These are phyloP conservation scores for Bos indicus DNA, from an alignment of 2,113 vertebrate species.

Conservation along the genomic window DNA sequence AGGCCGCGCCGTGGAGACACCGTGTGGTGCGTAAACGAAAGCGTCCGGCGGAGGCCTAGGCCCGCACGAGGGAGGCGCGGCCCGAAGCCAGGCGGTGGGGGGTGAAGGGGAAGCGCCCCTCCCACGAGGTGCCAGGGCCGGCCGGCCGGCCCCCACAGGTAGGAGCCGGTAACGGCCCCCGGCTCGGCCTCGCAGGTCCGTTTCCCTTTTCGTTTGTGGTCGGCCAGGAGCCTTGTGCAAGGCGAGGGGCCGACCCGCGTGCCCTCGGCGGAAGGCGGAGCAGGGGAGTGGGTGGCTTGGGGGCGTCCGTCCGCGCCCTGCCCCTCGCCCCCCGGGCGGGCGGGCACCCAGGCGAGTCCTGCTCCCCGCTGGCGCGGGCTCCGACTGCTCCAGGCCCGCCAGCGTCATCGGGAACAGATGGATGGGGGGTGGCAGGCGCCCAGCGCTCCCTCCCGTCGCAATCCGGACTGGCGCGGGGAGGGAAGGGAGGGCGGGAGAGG, in stretches of 20 bases:
- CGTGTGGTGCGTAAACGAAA: not conserved
- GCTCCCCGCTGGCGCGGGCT: conserved; percentile 72
- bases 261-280: not conserved
- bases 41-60: not conserved
- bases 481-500: not conserved
- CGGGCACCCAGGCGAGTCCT: conserved; percentile 75
- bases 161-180: conserved; percentile 35
- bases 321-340: not conserved
- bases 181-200: not conserved
- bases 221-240: conserved; percentile 54
- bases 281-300: not conserved
- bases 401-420: conserved; percentile 82
- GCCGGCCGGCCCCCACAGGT: conserved; percentile 47
- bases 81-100: not conserved
- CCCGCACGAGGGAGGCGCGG: not conserved
- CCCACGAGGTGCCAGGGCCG: not conserved
- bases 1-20: not conserved
- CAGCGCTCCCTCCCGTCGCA: conserved; percentile 69
- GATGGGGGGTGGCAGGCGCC: conserved; percentile 78
- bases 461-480: conserved; percentile 47
- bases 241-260: not conserved
- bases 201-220: conserved; percentile 68
- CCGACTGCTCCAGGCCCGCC: conserved; percentile 73
- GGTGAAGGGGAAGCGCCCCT: not conserved
- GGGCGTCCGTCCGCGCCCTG: not conserved